Conservation (phyloP, 2,797 vertebrate species). For the Falco rusticolus region DNA sequence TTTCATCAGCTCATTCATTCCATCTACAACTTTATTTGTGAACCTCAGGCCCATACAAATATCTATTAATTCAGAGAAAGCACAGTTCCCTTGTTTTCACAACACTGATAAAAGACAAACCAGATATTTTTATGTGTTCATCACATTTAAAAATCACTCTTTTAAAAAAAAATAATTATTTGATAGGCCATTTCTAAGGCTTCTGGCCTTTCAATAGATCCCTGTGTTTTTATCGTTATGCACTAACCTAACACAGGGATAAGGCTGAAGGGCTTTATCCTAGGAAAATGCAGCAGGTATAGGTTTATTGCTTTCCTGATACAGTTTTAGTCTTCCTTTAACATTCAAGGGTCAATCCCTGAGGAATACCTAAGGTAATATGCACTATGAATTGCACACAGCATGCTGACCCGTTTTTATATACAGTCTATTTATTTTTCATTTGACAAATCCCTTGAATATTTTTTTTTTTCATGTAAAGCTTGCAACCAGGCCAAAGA, state of each 20-base stretch:
- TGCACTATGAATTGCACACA: not conserved
- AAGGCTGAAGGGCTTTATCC: not conserved
- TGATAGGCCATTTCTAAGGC: not conserved
- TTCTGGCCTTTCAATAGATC: not conserved
- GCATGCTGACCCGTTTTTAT: slow-evolving; percentile 3
- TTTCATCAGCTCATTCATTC: not conserved
- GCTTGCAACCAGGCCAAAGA: not conserved
- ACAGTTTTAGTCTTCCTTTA: not conserved
- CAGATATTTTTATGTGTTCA: not conserved
- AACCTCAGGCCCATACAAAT: not conserved
- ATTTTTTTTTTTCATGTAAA: not conserved
- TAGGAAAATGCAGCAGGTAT: not conserved
- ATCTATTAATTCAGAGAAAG: not conserved
- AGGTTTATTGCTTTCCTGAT: not conserved
- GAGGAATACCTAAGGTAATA: not conserved
- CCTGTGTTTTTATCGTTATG: not conserved
- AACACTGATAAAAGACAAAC: not conserved
- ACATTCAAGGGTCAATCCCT: not conserved
- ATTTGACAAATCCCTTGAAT: not conserved
- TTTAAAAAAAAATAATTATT: not conserved
- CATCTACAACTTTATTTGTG: not conserved
- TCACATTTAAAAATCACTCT: not conserved
- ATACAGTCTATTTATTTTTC: not conserved
- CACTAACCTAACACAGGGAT: not conserved
- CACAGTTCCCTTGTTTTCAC: not conserved